Evolutionary conservation across 2,113 vertebrate genomes (phyloP).

Genomic region (Corvus cornix): DNA sequence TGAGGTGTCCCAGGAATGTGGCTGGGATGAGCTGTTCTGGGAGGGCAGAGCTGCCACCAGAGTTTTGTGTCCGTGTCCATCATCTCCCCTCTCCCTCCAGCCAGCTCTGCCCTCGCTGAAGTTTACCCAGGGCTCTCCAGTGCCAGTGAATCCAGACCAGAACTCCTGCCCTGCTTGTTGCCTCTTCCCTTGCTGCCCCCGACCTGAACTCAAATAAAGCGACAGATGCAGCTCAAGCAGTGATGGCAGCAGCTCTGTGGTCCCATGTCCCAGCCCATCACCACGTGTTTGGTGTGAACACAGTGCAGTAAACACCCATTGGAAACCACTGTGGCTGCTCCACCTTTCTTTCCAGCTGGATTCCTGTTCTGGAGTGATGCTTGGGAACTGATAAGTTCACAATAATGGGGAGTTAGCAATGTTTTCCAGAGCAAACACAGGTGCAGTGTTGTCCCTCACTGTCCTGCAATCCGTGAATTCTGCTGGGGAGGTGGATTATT

Average conservation of each 20-base stretch:
- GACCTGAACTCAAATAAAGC: neutral
- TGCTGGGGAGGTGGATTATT: neutral
- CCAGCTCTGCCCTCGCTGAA: accelerated
- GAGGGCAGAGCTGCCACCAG: neutral
- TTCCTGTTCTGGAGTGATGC: neutral
- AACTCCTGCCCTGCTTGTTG: neutral
- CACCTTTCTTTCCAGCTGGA: neutral
- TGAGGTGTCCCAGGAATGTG: neutral
- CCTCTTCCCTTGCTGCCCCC: neutral
- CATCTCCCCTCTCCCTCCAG: neutral
- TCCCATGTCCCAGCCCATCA: neutral
- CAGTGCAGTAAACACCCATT: neutral
- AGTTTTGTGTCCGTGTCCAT: neutral
- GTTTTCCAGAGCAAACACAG: neutral
- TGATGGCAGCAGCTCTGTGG: neutral
- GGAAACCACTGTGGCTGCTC: neutral
- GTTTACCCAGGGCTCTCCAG: neutral
- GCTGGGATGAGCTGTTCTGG: neutral
- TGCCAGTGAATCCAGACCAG: neutral
- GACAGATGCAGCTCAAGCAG: neutral
- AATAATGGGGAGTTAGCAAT: accelerated
- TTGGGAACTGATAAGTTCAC: neutral
- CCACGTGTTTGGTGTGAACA: neutral
- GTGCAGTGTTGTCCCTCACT: neutral
- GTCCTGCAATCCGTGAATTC: accelerated